Conservation (phyloP, 2,797 vertebrate genomes). For the Gymnoscopelus microlampas region DNA sequence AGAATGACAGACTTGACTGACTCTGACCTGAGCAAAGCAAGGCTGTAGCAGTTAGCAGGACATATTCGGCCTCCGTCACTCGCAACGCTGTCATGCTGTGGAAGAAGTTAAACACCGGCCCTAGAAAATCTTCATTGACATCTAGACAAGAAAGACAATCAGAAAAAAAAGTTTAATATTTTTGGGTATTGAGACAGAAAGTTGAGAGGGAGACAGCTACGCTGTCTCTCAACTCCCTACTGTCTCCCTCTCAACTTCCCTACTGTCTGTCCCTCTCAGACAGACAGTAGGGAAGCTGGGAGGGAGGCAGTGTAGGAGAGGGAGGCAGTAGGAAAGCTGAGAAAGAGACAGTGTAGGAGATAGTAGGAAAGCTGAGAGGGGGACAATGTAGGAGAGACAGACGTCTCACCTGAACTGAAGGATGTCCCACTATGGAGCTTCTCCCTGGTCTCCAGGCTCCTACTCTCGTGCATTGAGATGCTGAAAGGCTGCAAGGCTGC, state of each 20-base stretch:
- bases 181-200: no score
- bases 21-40: slow-evolving; percentile 92
- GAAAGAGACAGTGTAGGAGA: no score
- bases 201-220: no score
- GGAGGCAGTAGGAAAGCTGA: no score
- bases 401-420: slow-evolving; percentile 64
- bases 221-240: no score
- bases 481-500: slow-evolving; percentile 74
- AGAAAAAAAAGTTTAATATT: background rate
- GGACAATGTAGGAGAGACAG: no score
- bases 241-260: no score
- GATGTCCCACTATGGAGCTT: slow-evolving; percentile 54
- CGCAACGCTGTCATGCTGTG: slow-evolving; percentile 90
- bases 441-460: slow-evolving; percentile 68
- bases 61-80: slow-evolving; percentile 88
- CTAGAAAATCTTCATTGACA: slow-evolving; percentile 86
- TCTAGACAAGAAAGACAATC: slow-evolving; percentile 69
- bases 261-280: no score
- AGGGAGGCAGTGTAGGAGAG: no score
- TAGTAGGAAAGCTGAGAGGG: background rate
- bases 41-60: slow-evolving; percentile 89
- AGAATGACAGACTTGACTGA: background rate
- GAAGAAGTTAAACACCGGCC: slow-evolving; percentile 90
- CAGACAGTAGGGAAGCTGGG: no score
- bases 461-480: slow-evolving; percentile 63